These are phyloP conservation scores for Cyclopterus lumpus DNA, from an alignment of 2,797 vertebrate genomes.

Conservation along the genomic window DNA sequence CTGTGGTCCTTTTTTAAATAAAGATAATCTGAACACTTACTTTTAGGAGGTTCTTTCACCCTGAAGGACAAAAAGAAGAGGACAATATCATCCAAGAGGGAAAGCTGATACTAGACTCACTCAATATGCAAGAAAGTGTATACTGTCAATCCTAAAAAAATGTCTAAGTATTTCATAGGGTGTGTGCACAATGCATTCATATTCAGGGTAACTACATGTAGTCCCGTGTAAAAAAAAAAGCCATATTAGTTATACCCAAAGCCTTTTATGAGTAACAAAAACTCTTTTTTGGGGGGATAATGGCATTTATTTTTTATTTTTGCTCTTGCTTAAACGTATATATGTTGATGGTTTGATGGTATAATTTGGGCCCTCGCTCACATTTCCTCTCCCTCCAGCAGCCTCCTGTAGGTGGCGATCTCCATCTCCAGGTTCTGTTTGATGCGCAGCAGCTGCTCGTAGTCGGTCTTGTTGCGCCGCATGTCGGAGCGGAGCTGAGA, in stretches of 20 bases:
- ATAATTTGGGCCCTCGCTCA: conserved; percentile 56
- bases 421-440: conserved; percentile 88
- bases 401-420: conserved; percentile 85
- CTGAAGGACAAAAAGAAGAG: conserved; percentile 66
- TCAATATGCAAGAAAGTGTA: background rate
- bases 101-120: conserved; percentile 1
- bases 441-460: conserved; percentile 85
- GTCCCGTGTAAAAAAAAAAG: background rate
- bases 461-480: conserved; percentile 86
- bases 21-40: conserved; percentile 73
- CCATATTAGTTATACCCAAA: background rate
- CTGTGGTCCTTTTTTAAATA: background rate
- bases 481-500: conserved; percentile 85
- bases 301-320: background rate
- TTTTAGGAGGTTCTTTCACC: conserved; percentile 84
- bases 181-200: background rate
- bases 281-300: background rate
- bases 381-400: conserved; percentile 85
- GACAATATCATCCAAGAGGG: conserved; percentile 12
- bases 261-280: background rate
- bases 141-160: background rate
- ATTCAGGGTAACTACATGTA: background rate
- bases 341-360: too few species aligned
- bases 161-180: background rate
- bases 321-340: background rate